These are phyloP conservation scores for Lemur catta DNA, from an alignment of 2,797 vertebrate species.

Conservation along the genomic window DNA sequence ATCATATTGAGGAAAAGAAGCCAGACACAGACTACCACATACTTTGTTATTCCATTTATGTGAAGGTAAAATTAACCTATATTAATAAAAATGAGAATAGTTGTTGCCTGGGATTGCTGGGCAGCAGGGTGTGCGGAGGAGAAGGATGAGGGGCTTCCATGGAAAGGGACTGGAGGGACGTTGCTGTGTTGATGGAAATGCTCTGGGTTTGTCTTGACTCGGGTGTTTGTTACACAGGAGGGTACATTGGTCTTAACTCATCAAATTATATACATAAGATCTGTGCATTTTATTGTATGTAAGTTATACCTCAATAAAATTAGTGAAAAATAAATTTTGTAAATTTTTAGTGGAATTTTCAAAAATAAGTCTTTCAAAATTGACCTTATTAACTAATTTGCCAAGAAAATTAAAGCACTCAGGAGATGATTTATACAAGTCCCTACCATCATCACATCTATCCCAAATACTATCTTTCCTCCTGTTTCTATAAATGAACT, in stretches of 20 bases:
- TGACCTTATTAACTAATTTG: neutral
- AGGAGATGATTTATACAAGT: neutral
- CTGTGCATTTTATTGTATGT: neutral
- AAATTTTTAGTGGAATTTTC: no score
- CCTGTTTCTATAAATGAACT: neutral
- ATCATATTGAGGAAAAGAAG: neutral
- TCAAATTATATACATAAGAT: neutral
- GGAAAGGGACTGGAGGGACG: neutral
- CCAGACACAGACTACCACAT: neutral
- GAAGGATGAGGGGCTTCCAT: neutral
- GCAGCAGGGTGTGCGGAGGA: neutral
- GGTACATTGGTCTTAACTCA: neutral
- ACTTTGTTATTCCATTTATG: neutral
- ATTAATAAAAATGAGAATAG: neutral
- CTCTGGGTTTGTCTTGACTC: neutral
- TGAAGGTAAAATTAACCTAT: neutral
- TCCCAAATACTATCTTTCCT: neutral
- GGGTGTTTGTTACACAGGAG: neutral
- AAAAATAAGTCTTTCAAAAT: neutral
- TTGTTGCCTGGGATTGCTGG: neutral
- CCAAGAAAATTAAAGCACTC: neutral
- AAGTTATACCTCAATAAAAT: neutral
- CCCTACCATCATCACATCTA: neutral
- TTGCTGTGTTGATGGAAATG: neutral
- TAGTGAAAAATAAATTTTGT: neutral